Evolutionary conservation across 2,797 vertebrate species (phyloP).

Genomic region (Poeciliopsis infans): DNA sequence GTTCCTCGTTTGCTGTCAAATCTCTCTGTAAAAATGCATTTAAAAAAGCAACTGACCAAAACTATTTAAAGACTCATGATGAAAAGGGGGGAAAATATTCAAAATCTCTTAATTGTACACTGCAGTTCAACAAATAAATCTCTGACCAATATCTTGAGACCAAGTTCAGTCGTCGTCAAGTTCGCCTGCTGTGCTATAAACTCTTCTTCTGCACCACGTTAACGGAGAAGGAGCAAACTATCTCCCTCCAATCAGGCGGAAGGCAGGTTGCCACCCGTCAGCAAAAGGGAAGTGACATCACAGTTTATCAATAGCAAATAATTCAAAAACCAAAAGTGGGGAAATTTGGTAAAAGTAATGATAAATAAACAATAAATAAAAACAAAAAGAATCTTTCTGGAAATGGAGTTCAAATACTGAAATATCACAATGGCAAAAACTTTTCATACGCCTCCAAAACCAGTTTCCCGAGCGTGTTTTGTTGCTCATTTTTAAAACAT

Average conservation of each 20-base stretch:
- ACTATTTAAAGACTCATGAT: neutral
- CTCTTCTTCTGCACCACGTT: neutral
- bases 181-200: neutral
- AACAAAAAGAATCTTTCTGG: neutral
- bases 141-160: neutral
- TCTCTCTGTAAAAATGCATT: neutral
- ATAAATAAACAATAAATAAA: neutral
- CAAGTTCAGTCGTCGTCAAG: neutral
- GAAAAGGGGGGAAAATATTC: neutral
- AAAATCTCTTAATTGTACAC: neutral
- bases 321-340: neutral
- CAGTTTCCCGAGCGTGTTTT: neutral
- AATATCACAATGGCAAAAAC: neutral
- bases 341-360: neutral
- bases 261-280: neutral
- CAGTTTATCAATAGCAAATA: neutral
- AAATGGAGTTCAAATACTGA: neutral
- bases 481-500: neutral
- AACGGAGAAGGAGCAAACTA: neutral
- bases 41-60: neutral
- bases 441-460: neutral
- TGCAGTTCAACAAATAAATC: neutral
- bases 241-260: neutral
- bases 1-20: neutral
- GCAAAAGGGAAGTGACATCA: neutral